Evolutionary conservation across 2,797 vertebrate species (phyloP), one percentile per base, ranked within the genome.

Genomic region (Cossypha polioptera): DNA sequence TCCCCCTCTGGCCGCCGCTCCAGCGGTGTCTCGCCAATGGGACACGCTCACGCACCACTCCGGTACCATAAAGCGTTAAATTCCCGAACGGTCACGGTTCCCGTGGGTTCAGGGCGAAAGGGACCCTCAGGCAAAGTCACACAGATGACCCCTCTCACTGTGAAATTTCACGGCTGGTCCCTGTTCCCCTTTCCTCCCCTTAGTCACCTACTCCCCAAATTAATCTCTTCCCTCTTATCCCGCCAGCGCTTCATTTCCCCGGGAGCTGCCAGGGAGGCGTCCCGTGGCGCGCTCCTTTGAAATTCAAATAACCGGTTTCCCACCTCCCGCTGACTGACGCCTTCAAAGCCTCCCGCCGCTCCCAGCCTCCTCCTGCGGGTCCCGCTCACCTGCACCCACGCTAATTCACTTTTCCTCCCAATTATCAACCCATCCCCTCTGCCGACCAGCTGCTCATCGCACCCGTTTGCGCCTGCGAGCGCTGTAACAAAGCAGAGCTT

Each of bases 281-380:
- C 67, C 88, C 9, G 20, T 5, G 29, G 78, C 9, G 21, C 14
- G 4, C 47, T 40, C 43, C 90, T 96, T 90, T 89, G 90, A 94
- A 75, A 81, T 93, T 59, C 90, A 82, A 57, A 61, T 31, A 48
- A 11, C 67, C 20, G 3, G 16, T 78, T 90, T 93, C 67, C 29
- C 92, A 36, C 72, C 79, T 75, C 65, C 7, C 2, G 3, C 76
- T 11, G 22, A 6, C 71, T 11, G 58, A 11, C 54, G 15, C 82
- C 77, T 90, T 90, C 88, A 82, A 53, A 87, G 86, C 21, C 6
- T 54, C 20, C 81, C 13, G 11, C 77, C 14, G 3, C 77, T 58
- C 77, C 65, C 17, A 63, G 45, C n/a, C 35, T 42, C 43, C 35
- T 54, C 53, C 86, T 8, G 25, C 68, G 2, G 40, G 11, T 42